Base-by-base conservation (phyloP, 2,888 invertebrate genomes). In the Ophion slaviceki region DNA sequence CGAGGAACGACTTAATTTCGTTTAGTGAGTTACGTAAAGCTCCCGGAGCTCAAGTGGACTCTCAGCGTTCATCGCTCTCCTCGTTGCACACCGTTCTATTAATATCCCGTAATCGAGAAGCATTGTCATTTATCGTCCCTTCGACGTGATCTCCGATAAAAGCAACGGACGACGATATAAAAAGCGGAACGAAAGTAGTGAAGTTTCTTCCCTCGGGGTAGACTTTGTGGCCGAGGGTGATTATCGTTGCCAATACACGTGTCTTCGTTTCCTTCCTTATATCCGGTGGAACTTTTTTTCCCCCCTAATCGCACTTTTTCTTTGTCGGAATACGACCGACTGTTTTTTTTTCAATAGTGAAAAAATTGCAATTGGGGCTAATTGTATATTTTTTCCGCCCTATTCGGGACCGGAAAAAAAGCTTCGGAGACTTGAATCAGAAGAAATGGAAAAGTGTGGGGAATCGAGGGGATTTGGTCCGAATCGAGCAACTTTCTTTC, bases 21-120 rank as follows among this genome's bases (percentile, higher is more conserved):
- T 66, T 86, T 75, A 87, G 87, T 87, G 86, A 86, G 72, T 72
- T 80, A 83, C 84, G 32, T 71, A 70, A 81, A 68, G 77, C 57
- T 67, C 17, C 57, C 80, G 11, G 67, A 47, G 71, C 66, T 83
- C 81, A 74, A 82, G 80, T 84, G 86, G 71, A 82, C 80, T 81
- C 66, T 74, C 74, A 53, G 64, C 40, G 78, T 80, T 67, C 62
- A 74, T 78, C 72, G 53, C 17, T 77, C 57, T 67, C 77, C 67
- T 77, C 67, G 77, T 77, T 68, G 57, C 67, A 17, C 53, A 53
- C 14, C 53, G 64, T 67, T 40, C 67, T 59, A 77, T 77, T 66
- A 57, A 67, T 66, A 53, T 76, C 36, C n/a, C 20, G 61, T 66
- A 64, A 64, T 24, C 53, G 76, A 66, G 64, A 76, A 36, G 32